Evolutionary conservation across 1,140 invertebrate species (phyloP), one percentile per base, ranked within the genome.

Genomic region (Drosophila ananassae): DNA sequence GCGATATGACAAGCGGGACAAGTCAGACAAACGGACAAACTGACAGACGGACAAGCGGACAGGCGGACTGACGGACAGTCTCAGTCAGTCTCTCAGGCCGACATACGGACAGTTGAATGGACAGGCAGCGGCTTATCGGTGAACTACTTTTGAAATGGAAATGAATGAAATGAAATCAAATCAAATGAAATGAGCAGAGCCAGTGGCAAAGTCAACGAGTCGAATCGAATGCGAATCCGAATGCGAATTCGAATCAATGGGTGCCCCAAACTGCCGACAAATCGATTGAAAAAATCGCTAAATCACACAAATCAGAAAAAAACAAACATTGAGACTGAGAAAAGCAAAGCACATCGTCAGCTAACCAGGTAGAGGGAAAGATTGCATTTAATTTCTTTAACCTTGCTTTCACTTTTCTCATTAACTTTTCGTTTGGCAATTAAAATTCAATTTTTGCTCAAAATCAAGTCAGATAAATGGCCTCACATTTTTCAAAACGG

Each of bases 381-480:
- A 81, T 75, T 72, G 64, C 77, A 60, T 76, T 83, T 87, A 83
- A 83, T 87, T 87, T 87, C 78, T 89, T 87, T 87, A 87, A 87
- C 82, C 83, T 89, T 87, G 82, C 83, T 87, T 87, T 87, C 83
- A 87, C 83, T 87, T 87, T 87, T 89, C 83, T 87, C 83, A 89
- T 87, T 87, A 87, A 89, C 83, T 87, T 89, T 87, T 87, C 75
- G 83, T 83, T 44, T 74, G 83, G 83, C 83, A 87, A 87, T 87
- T 87, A 87, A 87, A 87, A 89, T 89, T 89, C 83, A 87, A 87
- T 87, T 87, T 83, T 76, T 69, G 81, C 63, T 69, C 62, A 73
- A 66, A 63, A 67, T 58, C 69, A 72, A 54, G 17, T 57, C 67
- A 75, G 78, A 87, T 87, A 87, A 89, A 89, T 87, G 60, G 82